These are phyloP conservation scores for Galemys pyrenaicus DNA, from an alignment of 2,113 vertebrate genomes.

Conservation along the genomic window DNA sequence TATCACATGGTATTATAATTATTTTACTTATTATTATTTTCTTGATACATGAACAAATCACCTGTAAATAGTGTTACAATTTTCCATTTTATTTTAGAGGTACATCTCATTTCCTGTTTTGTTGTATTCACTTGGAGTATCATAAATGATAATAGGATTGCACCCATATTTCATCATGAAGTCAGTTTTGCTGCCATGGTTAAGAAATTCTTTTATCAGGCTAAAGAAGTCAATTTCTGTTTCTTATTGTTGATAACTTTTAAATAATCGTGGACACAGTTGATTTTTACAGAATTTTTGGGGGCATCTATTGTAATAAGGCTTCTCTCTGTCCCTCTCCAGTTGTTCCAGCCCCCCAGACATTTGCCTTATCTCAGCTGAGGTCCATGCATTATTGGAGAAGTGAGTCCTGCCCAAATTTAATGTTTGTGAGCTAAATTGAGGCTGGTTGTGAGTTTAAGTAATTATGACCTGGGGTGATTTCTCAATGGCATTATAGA, in stretches of 20 bases:
- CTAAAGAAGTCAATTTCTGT: neutral
- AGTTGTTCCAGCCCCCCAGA: neutral
- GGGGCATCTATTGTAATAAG: neutral
- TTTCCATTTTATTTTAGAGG: neutral
- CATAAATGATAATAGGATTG: neutral
- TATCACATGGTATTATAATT: neutral
- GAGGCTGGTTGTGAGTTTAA: neutral
- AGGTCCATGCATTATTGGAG: neutral
- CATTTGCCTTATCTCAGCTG: neutral
- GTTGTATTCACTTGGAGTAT: constrained; percentile 4
- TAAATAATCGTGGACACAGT: neutral
- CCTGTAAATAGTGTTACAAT: neutral
- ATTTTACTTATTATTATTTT: neutral
- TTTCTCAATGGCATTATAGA: neutral
- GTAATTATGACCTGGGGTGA: neutral
- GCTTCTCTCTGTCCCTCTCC: neutral
- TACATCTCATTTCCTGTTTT: neutral
- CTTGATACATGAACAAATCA: neutral
- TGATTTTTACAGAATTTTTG: neutral
- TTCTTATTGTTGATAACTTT: neutral
- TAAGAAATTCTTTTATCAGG: neutral
- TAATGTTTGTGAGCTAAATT: neutral
- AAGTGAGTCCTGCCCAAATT: neutral
- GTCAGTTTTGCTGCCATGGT: neutral
- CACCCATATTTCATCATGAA: neutral